Conservation (phyloP, 2,888 invertebrate species). For the Mesochorus sp. region DNA sequence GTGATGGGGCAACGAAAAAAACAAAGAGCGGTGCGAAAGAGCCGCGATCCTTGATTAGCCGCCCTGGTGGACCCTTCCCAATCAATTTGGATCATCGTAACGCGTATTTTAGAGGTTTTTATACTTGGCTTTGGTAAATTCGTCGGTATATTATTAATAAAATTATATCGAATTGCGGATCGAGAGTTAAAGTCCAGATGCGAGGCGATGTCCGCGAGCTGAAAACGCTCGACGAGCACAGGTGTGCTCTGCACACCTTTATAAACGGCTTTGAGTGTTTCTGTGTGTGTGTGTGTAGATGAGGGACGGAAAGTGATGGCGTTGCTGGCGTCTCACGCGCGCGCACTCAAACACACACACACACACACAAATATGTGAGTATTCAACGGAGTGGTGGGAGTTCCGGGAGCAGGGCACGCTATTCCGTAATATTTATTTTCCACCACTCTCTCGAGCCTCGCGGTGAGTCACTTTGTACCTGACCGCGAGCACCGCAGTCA, state of each 20-base stretch:
- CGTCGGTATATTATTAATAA: too few relatives aligned
- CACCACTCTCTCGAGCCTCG: slow-evolving; percentile 49
- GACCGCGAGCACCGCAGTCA: slow-evolving; percentile 70
- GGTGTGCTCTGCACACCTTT: too few relatives aligned
- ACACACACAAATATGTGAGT: too few relatives aligned
- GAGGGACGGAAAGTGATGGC: slow-evolving; percentile 45
- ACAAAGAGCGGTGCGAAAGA: background rate
- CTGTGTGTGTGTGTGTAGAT: background rate
- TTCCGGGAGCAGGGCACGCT: slow-evolving; percentile 67
- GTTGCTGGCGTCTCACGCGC: background rate
- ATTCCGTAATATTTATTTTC: slow-evolving; percentile 79
- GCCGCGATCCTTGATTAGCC: too few relatives aligned
- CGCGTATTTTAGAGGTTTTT: too few relatives aligned
- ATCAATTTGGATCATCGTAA: too few relatives aligned
- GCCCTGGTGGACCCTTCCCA: too few relatives aligned
- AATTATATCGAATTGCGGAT: too few relatives aligned
- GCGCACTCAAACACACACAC: background rate
- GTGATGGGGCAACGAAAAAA: slow-evolving; percentile 26
- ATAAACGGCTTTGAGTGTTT: too few relatives aligned
- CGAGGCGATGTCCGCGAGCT: too few relatives aligned
- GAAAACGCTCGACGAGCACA: slow-evolving; percentile 22
- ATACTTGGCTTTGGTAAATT: too few relatives aligned
- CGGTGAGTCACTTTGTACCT: slow-evolving; percentile 77
- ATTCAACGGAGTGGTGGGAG: slow-evolving; percentile 30
- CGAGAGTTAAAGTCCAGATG: too few relatives aligned